A percentile compares a stretch with the other conserved stretches of the same genome.
phyloP scores from a whole-genome alignment of 2,113 vertebrate genomes.

The Zosterops pallidus region DNA sequence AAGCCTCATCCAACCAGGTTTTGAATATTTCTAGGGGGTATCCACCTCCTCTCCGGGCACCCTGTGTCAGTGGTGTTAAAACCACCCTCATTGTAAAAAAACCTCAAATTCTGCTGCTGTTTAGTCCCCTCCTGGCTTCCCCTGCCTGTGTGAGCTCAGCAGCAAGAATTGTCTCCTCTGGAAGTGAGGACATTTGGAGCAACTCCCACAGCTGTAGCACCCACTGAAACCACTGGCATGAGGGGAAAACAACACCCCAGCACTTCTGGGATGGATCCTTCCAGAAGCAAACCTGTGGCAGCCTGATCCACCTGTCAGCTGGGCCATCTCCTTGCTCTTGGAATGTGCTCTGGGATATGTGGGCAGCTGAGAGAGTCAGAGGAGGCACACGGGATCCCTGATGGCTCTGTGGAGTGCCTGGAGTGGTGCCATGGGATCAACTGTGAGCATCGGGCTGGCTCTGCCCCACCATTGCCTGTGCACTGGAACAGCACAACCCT shows the following conservation, averaged over 20 bases:
- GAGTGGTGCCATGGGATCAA: rapidly evolving
- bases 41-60: neutral
- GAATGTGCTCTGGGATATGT: rapidly evolving
- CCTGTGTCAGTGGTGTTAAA: neutral
- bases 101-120: neutral
- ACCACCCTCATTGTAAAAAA: neutral
- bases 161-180: neutral
- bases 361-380: neutral
- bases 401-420: rapidly evolving
- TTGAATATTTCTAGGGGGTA: neutral
- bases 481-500: neutral
- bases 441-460: rapidly evolving
- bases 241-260: neutral
- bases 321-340: rapidly evolving
- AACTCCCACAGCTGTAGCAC: rapidly evolving
- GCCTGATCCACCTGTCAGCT: neutral
- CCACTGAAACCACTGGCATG: rapidly evolving
- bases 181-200: neutral
- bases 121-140: neutral
- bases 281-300: neutral
- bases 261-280: rapidly evolving
- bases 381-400: rapidly evolving
- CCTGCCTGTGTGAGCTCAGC: neutral
- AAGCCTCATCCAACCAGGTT: neutral
- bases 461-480: rapidly evolving